These are phyloP conservation scores for Cinclus mexicanus DNA, from an alignment of 2,113 vertebrate species.

Conservation along the genomic window DNA sequence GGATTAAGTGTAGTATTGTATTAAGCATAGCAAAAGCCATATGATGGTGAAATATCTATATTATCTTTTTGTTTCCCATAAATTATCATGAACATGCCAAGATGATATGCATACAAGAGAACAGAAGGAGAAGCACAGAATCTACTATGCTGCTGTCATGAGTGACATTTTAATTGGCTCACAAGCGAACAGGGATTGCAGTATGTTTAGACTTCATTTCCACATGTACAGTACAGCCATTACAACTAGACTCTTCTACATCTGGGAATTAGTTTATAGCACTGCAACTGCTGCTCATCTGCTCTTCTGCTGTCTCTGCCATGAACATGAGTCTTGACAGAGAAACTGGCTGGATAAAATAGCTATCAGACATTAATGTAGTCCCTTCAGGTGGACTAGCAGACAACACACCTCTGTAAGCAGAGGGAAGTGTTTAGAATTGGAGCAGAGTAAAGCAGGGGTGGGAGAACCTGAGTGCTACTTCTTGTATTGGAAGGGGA, in stretches of 20 bases:
- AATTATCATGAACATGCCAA: not conserved
- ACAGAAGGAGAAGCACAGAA: slow-evolving; percentile 23
- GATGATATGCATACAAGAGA: not conserved
- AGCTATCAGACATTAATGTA: not conserved
- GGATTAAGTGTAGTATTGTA: not conserved
- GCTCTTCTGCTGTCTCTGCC: slow-evolving; percentile 51
- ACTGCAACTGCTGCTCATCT: slow-evolving; percentile 54
- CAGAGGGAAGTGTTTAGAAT: not conserved
- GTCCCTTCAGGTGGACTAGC: not conserved
- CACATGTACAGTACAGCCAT: slow-evolving; percentile 39
- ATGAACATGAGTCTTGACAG: slow-evolving; percentile 23
- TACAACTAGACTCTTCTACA: slow-evolving; percentile 45
- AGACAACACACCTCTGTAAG: not conserved
- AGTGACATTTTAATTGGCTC: slow-evolving; percentile 57
- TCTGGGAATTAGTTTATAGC: slow-evolving; percentile 61
- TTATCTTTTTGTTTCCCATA: not conserved
- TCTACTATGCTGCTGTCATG: slow-evolving; percentile 20
- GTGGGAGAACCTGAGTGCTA: not conserved
- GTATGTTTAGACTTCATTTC: slow-evolving; percentile 57
- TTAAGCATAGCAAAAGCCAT: not conserved
- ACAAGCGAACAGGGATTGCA: not conserved
- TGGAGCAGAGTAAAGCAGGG: not conserved
- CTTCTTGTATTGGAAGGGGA: not conserved
- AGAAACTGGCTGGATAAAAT: slow-evolving; percentile 18
- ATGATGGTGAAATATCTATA: not conserved